These are phyloP conservation scores for Chaenodraco wilsoni DNA, from an alignment of 2,797 vertebrate genomes.

Conservation along the genomic window DNA sequence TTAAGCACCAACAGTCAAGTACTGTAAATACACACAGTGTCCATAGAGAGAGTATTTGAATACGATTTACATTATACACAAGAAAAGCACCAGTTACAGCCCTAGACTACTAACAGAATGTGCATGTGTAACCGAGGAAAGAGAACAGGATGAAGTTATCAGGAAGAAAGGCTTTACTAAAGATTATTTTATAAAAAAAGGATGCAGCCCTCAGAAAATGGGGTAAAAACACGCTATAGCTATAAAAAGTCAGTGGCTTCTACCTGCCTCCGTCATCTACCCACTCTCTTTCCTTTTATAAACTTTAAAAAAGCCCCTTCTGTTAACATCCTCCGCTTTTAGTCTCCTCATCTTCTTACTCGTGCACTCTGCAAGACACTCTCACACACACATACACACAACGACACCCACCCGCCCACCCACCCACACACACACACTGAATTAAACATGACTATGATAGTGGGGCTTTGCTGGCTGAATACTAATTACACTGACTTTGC, in stretches of 20 bases:
- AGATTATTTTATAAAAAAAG: background rate
- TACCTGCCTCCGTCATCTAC: constrained; percentile 29
- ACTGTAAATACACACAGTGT: background rate
- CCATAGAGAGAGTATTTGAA: constrained; percentile 63
- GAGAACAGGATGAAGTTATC: background rate
- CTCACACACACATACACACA: constrained; percentile 53
- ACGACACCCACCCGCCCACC: background rate
- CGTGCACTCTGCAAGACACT: constrained; percentile 31
- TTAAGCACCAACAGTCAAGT: background rate
- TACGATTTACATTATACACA: constrained; percentile 70
- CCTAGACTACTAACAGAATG: constrained; percentile 10
- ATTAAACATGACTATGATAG: constrained; percentile 85
- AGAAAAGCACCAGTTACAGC: constrained; percentile 9
- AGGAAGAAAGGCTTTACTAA: background rate
- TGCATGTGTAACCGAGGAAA: constrained; percentile 22
- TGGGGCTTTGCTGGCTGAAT: constrained; percentile 80
- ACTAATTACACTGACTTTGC: constrained; percentile 81
- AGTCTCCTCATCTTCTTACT: constrained; percentile 43
- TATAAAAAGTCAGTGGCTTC: constrained; percentile 20
- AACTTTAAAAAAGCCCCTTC: constrained; percentile 45
- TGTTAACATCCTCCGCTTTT: constrained; percentile 34
- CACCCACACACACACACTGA: constrained; percentile 67
- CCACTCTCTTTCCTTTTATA: constrained; percentile 55
- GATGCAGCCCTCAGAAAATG: constrained; percentile 2
- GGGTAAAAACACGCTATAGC: background rate